These are phyloP conservation scores for Oriolus oriolus DNA, from an alignment of 2,113 vertebrate species.

Conservation along the genomic window DNA sequence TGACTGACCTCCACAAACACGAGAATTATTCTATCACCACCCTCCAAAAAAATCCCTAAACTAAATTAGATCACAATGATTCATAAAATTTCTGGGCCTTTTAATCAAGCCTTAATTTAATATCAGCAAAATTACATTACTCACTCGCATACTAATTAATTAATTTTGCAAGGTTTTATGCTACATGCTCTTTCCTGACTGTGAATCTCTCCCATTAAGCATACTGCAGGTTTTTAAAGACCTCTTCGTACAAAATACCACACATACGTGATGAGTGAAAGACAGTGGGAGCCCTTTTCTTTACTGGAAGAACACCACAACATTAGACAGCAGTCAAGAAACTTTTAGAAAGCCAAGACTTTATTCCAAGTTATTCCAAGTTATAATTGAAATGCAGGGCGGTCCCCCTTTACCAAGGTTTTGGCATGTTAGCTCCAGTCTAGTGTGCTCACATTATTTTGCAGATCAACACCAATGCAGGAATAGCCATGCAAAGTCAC, in stretches of 20 bases:
- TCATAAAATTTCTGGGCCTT: not conserved
- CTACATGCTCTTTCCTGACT: not conserved
- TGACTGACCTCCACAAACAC: not conserved
- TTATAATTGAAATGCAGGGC: constrained; percentile 24
- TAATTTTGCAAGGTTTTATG: not conserved
- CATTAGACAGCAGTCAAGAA: not conserved
- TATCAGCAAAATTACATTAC: not conserved
- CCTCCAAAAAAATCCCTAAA: not conserved
- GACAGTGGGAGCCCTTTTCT: not conserved
- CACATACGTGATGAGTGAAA: not conserved
- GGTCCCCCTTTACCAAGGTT: not conserved
- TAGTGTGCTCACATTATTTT: not conserved
- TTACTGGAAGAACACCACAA: not conserved
- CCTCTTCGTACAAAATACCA: not conserved
- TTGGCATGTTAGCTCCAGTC: not conserved
- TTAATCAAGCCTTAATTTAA: not conserved
- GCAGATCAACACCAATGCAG: not conserved
- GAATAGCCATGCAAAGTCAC: not conserved
- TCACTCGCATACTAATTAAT: not conserved
- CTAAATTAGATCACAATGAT: not conserved
- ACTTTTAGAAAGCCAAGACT: constrained; percentile 10
- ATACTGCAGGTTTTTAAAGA: not conserved
- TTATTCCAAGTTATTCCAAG: not conserved
- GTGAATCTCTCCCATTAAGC: not conserved
- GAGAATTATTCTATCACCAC: not conserved